A percentile compares a stretch with the other conserved stretches of the same genome.
Evolutionary conservation across 2,797 vertebrate species (phyloP).

Genomic region (Aulostomus chinensis): DNA sequence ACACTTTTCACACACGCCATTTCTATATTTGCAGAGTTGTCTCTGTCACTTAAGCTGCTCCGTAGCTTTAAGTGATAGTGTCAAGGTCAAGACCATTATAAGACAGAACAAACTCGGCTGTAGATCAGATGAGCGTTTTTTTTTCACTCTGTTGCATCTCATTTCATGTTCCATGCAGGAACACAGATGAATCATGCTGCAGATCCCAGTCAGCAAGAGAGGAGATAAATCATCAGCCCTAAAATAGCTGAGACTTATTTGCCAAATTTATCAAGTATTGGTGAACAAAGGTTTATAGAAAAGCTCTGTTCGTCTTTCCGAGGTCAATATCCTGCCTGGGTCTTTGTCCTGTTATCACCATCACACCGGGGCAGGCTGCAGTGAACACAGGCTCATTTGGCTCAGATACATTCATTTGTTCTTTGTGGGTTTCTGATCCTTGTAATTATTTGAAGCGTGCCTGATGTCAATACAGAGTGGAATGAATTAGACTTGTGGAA

Average conservation of each 20-base stretch:
- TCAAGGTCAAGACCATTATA: conserved; percentile 9
- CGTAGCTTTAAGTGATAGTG: conserved; percentile 16
- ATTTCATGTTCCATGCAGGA: conserved; percentile 53
- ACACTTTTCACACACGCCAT: no score
- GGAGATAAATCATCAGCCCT: conserved; percentile 41
- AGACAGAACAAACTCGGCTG: conserved; percentile 24
- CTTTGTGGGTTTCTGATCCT: conserved; percentile 59
- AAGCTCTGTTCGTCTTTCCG: conserved; percentile 39
- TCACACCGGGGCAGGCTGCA: conserved; percentile 27
- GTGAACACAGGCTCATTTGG: conserved; percentile 48
- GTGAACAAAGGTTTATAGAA: conserved; percentile 52
- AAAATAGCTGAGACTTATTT: conserved; percentile 57
- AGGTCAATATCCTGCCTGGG: conserved; percentile 73
- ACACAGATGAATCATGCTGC: conserved; percentile 57
- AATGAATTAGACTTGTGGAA: conserved; percentile 61
- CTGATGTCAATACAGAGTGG: conserved; percentile 44
- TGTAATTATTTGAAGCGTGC: conserved; percentile 55
- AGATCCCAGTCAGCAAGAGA: conserved; percentile 42
- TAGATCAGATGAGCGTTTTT: conserved; percentile 54
- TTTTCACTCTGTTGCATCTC: conserved; percentile 60
- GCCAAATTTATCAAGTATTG: conserved; percentile 43
- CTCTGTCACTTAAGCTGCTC: no score
- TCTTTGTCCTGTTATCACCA: conserved; percentile 67
- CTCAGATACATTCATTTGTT: conserved; percentile 50
- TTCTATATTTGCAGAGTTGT: no score